phyloP scores from a whole-genome alignment of 2,888 invertebrate genomes.

The Anthophora plumipes region DNA sequence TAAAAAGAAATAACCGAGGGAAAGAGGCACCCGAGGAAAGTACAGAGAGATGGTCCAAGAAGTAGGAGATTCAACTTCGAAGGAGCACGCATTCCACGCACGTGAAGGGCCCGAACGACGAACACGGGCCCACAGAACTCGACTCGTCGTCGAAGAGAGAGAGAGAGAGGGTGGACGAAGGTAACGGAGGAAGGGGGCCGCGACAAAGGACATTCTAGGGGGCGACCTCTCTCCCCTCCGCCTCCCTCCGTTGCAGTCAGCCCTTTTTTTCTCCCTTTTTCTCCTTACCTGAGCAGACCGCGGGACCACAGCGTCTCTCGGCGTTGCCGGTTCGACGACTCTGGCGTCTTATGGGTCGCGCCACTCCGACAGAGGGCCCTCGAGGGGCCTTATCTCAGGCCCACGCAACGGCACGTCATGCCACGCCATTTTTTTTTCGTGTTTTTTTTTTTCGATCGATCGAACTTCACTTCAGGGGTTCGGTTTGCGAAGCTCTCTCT shows the following conservation, averaged over 20 bases:
- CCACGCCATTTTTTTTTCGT: slow-evolving; percentile 55
- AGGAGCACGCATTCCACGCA: slow-evolving; percentile 70
- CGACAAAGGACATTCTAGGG: slow-evolving; percentile 83
- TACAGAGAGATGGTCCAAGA: slow-evolving; percentile 27
- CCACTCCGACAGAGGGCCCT: slow-evolving; percentile 24
- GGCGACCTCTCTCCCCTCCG: slow-evolving; percentile 63
- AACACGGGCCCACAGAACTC: slow-evolving; percentile 58
- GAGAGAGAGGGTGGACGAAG: slow-evolving; percentile 65
- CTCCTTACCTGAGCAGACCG: slow-evolving; percentile 66
- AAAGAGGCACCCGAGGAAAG: slow-evolving; percentile 26
- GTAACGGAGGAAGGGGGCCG: slow-evolving; percentile 62
- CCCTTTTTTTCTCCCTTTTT: slow-evolving; percentile 62
- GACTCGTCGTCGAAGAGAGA: slow-evolving; percentile 64
- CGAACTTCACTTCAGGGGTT: slow-evolving; percentile 26
- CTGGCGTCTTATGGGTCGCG: slow-evolving; percentile 54
- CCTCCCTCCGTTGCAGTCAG: slow-evolving; percentile 12
- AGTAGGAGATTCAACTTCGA: slow-evolving; percentile 31
- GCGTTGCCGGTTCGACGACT: slow-evolving; percentile 78
- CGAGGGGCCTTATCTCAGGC: slow-evolving; percentile 58
- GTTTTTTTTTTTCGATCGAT: slow-evolving; percentile 59
- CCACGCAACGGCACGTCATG: slow-evolving; percentile 67
- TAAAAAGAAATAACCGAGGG: neutral
- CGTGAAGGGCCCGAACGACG: slow-evolving; percentile 63
- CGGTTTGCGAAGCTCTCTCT: neutral
- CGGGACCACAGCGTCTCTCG: slow-evolving; percentile 68